Conservation (phyloP, 2,113 vertebrate genomes). For the Sceloporus tristichus region DNA sequence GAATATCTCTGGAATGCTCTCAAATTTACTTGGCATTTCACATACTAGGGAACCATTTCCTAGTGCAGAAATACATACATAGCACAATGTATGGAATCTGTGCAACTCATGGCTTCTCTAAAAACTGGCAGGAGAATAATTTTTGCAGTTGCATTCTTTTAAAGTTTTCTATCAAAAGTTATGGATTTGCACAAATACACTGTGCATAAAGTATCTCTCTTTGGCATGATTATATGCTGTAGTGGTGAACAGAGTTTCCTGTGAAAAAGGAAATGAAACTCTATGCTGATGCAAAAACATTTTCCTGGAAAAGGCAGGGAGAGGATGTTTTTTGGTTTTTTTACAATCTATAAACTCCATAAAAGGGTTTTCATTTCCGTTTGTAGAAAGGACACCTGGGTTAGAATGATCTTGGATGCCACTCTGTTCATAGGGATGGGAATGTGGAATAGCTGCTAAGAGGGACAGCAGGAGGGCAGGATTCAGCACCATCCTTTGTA, state of each 20-base stretch:
- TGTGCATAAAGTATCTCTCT: not conserved
- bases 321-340: no score
- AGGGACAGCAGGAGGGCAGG: not conserved
- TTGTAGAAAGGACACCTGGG: no score
- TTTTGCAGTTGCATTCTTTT: not conserved
- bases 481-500: not conserved
- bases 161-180: not conserved
- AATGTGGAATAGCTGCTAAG: no score
- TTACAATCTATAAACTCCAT: not conserved
- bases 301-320: not conserved
- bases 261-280: constrained; percentile 9
- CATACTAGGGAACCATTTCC: not conserved
- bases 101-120: not conserved
- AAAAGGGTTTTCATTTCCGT: not conserved
- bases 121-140: not conserved
- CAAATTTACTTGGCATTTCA: not conserved
- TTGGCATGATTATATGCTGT: not conserved
- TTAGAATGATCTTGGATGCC: no score
- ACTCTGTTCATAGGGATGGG: no score
- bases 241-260: not conserved
- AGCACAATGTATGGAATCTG: not conserved
- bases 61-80: not conserved
- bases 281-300: not conserved
- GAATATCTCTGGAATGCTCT: not conserved
- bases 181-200: not conserved